phyloP scores from a whole-genome alignment of 2,113 vertebrate genomes.

The Amblyopsis rosae region DNA sequence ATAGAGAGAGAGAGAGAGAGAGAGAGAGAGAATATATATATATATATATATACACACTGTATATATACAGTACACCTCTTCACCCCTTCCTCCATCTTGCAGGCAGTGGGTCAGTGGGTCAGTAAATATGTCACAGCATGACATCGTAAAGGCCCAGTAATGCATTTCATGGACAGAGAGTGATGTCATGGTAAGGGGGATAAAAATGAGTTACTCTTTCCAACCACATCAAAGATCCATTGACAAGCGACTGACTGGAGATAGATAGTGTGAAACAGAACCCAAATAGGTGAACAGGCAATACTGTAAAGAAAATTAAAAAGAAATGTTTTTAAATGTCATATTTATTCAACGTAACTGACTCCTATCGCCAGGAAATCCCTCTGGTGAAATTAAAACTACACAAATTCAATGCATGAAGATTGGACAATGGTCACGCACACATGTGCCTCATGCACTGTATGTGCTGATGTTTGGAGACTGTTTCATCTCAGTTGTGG shows the following conservation, averaged over 20 bases:
- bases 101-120: slow-evolving; percentile 7
- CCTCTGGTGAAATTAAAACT: too few relatives aligned
- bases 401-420: too few relatives aligned
- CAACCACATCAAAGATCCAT: slow-evolving; percentile 83
- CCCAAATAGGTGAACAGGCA: background rate
- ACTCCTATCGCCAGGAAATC: too few relatives aligned
- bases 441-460: too few relatives aligned
- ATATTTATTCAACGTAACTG: too few relatives aligned
- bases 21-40: too few relatives aligned
- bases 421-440: too few relatives aligned
- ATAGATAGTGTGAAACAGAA: background rate
- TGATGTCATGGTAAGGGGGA: slow-evolving; percentile 83
- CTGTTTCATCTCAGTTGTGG: too few relatives aligned
- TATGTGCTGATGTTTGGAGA: too few relatives aligned
- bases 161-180: slow-evolving; percentile 78
- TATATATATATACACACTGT: background rate
- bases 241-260: slow-evolving; percentile 78
- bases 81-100: slow-evolving; percentile 18
- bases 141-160: slow-evolving; percentile 74
- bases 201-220: slow-evolving; percentile 92
- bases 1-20: too few relatives aligned
- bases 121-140: slow-evolving; percentile 39
- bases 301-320: background rate
- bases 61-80: slow-evolving; percentile 2
- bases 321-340: background rate